These are phyloP conservation scores for Drosophila kanapiae DNA, from an alignment of 1,140 invertebrate genomes.

Conservation along the genomic window DNA sequence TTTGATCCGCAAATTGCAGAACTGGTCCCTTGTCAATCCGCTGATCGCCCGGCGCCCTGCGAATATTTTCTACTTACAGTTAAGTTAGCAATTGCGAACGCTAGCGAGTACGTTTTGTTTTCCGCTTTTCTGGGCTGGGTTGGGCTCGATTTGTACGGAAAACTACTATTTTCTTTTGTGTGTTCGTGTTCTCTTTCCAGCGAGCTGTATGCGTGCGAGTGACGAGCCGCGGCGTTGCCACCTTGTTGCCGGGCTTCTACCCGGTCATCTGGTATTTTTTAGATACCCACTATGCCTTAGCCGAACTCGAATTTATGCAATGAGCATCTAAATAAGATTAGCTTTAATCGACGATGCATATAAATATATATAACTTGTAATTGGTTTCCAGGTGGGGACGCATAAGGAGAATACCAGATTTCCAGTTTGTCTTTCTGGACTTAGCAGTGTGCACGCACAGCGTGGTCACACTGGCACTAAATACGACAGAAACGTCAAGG, in stretches of 20 bases:
- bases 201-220: conserved; percentile 68
- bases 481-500: conserved; percentile 4
- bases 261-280: conserved; percentile 36
- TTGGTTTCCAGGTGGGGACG: neutral
- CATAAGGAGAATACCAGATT: neutral
- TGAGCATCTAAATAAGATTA: neutral
- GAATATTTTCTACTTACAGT: conserved; percentile 65
- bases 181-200: conserved; percentile 60
- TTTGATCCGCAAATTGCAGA: conserved; percentile 28
- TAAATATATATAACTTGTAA: neutral
- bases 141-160: conserved; percentile 73
- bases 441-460: neutral
- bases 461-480: conserved; percentile 26
- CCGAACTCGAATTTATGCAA: no score
- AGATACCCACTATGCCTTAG: neutral
- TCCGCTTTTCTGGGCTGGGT: conserved; percentile 69
- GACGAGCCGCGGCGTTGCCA: conserved; percentile 67
- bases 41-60: neutral
- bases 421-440: neutral
- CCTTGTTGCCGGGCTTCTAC: conserved; percentile 1
- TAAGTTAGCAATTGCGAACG: conserved; percentile 39
- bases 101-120: conserved; percentile 51
- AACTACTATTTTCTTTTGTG: conserved; percentile 80
- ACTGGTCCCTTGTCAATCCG: conserved; percentile 1
- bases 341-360: neutral